Evolutionary conservation across 2,888 invertebrate species (phyloP), one percentile per base, ranked within the genome.

Genomic region (Drosophila eohydei): DNA sequence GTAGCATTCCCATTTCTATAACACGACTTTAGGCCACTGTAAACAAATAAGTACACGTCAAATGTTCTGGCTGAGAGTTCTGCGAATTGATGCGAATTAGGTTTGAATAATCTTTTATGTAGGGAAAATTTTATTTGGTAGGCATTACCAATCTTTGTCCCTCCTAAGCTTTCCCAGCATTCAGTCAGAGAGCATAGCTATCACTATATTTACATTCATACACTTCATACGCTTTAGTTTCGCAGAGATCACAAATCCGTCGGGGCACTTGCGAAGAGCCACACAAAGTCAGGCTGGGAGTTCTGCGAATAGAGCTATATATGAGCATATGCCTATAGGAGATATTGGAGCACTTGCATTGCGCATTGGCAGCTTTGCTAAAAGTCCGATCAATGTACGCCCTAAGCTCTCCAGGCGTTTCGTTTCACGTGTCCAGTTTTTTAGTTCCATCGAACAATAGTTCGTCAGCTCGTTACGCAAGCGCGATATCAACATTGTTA

Each of bases 371-470:
- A 70, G 50, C 16, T 74, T 77, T 32, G 59, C 40, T 5, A 77
- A 26, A 12, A 78, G 38, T 4, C 16, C 70, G 32, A 75, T 32
- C 57, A 78, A 21, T 14, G 36, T 63, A 38, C 50, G 73, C 21
- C 62, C 71, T 32, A 81, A 70, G 68, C 66, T 73, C 36, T 73
- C 55, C 61, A 74, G 68, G n/a, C 78, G 73, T n/a, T 64, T 78
- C 1, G 78, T 56, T 12, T 78, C 64, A n/a, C 38, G 57, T 2
- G 58, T 61, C 73, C 69, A 78, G 44, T 26, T 73, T 46, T 69
- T 69, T 7, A 56, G n/a, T 34, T 78, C 78, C 0, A 41, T 59
- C 0, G 57, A 60, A 36, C 51, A 73, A 44, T 41, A 72, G 38
- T 61, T 67, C 4, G 41, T 58, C 28, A 77, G 14, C 30, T 72